Evolutionary conservation across 2,113 vertebrate genomes (phyloP), one percentile per base, ranked within the genome.

Genomic region (Uria aalge): DNA sequence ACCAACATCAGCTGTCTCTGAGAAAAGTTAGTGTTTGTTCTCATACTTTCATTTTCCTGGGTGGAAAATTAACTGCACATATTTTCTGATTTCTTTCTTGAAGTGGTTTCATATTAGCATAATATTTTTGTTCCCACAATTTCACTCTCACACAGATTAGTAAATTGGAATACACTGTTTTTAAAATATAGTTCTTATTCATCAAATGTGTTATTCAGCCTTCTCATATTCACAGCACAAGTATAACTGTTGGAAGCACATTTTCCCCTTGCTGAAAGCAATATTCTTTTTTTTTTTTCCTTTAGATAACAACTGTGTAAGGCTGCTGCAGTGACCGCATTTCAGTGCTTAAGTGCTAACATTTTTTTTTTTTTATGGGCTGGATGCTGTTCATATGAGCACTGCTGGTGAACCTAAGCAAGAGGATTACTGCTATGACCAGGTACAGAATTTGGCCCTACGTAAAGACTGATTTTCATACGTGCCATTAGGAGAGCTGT

Each of bases 41-140:
- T 96, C 89, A 94, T 88, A 85, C 64, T 94, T 96, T 96, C 79
- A 85, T 95, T 97, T 95, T 97, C 88, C 73, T 92, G 64, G 63
- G 56, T 87, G 43, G 96, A 90, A 97, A 89, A 71, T 71, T 91
- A 95, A 92, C 59, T 93, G 32, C 66, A 87, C 32, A 75, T 81
- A 92, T 90, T 96, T 87, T 77, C 80, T 96, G 81, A 94, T 94
- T 94, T 87, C 69, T 89, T 87, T 94, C 86, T 96, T 96, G 94
- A 97, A 95, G 96, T 97, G 96, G 94, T 97, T 97, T 97, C 38
- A 21, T 73, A 96, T 96, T 97, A 97, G 84, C 94, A 95, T 97
- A 95, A 95, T 94, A 89, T 85, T 97, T 96, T 86, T 95, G 77
- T 96, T 96, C 92, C 92, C 96, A 97, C 88, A 94, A 94, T 91